phyloP scores from a whole-genome alignment of 2,797 vertebrate genomes.

The Ceyx erithaca region DNA sequence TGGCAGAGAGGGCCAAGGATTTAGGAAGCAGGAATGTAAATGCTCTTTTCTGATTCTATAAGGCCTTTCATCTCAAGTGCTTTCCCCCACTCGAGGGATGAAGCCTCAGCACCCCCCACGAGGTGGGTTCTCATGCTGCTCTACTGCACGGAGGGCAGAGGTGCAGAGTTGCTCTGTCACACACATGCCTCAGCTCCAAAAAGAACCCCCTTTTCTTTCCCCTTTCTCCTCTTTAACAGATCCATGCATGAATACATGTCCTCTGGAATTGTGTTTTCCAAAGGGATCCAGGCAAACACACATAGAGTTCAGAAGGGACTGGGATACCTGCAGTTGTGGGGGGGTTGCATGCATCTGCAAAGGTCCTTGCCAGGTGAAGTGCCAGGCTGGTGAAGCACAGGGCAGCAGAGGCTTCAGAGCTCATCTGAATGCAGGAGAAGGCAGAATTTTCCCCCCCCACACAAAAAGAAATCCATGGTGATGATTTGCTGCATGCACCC shows the following conservation, averaged over 20 bases:
- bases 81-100: not conserved
- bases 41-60: slow-evolving; percentile 15
- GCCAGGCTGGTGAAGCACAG: not conserved
- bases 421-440: not conserved
- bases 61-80: slow-evolving; percentile 46
- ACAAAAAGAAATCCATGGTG: accelerated
- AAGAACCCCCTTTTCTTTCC: not conserved
- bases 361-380: not conserved
- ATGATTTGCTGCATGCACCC: not conserved
- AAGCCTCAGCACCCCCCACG: not conserved
- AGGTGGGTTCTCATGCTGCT: not conserved
- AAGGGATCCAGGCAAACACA: not conserved
- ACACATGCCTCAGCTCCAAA: not conserved
- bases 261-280: not conserved
- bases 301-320: accelerated
- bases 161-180: not conserved
- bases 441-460: not conserved
- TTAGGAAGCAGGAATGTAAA: slow-evolving; percentile 40
- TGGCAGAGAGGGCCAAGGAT: not conserved
- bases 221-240: not conserved
- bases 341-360: not conserved
- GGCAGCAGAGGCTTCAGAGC: not conserved
- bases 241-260: accelerated
- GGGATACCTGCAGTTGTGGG: not conserved
- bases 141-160: not conserved